Percentiles rank a stretch among this genome's conserved stretches.
phyloP scores from a whole-genome alignment of 2,797 vertebrate genomes.

The Lerista edwardsae region DNA sequence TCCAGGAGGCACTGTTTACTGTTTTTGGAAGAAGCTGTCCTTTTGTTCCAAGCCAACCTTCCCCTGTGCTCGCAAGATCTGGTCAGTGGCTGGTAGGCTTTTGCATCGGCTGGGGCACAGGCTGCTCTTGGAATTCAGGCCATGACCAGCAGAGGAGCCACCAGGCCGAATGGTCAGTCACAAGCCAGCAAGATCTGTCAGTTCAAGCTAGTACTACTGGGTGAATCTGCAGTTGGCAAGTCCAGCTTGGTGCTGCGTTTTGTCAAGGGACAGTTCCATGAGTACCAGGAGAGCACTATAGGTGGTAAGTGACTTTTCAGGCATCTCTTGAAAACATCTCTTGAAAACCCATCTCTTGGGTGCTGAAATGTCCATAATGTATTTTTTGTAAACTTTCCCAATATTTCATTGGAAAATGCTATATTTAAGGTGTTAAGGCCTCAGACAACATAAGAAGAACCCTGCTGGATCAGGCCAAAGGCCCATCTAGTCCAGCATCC shows the following conservation, averaged over 20 bases:
- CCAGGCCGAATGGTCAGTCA: slow-evolving; percentile 82
- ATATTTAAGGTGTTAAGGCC: neutral
- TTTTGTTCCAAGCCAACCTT: slow-evolving; percentile 15
- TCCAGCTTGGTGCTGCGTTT: slow-evolving; percentile 84
- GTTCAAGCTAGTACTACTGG: slow-evolving; percentile 83
- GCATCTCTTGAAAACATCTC: no score
- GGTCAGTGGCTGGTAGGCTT: slow-evolving; percentile 37
- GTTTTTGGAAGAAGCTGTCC: slow-evolving; percentile 40
- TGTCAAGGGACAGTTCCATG: slow-evolving; percentile 84
- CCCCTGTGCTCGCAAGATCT: slow-evolving; percentile 4
- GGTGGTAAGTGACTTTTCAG: slow-evolving; percentile 72
- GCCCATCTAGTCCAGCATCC: no score
- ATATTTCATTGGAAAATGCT: neutral
- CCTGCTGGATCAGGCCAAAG: no score
- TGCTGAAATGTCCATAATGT: neutral
- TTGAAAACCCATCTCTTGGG: no score
- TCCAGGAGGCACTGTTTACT: slow-evolving; percentile 52
- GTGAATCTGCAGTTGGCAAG: slow-evolving; percentile 83
- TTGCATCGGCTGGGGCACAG: slow-evolving; percentile 38
- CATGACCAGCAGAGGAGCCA: slow-evolving; percentile 81
- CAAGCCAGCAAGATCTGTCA: slow-evolving; percentile 83
- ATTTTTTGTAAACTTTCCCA: neutral
- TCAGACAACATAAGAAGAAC: no score
- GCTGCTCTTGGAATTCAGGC: slow-evolving; percentile 60
- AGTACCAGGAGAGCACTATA: slow-evolving; percentile 84